Evolutionary conservation across 2,113 vertebrate species (phyloP), one percentile per base, ranked within the genome.

Genomic region (Syrrhaptes paradoxus): DNA sequence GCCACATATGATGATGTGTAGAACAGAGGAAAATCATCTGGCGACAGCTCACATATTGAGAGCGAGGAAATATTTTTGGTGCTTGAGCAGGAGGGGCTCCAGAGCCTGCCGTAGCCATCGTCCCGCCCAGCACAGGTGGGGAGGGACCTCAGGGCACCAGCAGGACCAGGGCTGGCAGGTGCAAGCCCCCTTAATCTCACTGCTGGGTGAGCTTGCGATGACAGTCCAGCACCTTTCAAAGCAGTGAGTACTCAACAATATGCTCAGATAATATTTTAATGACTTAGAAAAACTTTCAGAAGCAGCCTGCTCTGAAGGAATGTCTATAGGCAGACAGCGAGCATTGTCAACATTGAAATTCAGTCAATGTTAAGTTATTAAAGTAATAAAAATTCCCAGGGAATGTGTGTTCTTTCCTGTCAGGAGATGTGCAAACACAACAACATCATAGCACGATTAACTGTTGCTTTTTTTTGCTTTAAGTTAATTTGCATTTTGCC

Each of bases 191-290:
- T 77, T 95, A 58, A 89, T 85, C 48, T 90, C n/a, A n/a, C 26
- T 72, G 79, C 65, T 75, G 59, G 86, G 87, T 75, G 82, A 90
- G 26, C 25, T 86, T 65, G 45, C 1, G 34, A 89, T 89, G 92
- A 93, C 88, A 89, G 66, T 61, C 41, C 52, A 66, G 65, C 36
- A 62, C 49, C 58, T 81, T 87, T 94, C 86, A 93, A 95, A 85
- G 76, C 52, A 70, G 29, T 34, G 58, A 29, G 41, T 38, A 90
- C 49, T 89, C 89, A 85, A 65, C 28, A 75, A 25, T 51, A 79
- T 31, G 29, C 41, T 86, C 79, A 95, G 86, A 86, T 75, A 90
- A 51, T 94, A 75, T 58, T 93, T 90, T 81, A 82, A 93, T 87
- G n/a, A 76, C 57, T 88, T 59, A 20, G 57, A 79, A 94, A 52